Evolutionary conservation across 2,888 invertebrate species (phyloP), one percentile per base, ranked within the genome.

Genomic region (Lasioglossum villosulum): DNA sequence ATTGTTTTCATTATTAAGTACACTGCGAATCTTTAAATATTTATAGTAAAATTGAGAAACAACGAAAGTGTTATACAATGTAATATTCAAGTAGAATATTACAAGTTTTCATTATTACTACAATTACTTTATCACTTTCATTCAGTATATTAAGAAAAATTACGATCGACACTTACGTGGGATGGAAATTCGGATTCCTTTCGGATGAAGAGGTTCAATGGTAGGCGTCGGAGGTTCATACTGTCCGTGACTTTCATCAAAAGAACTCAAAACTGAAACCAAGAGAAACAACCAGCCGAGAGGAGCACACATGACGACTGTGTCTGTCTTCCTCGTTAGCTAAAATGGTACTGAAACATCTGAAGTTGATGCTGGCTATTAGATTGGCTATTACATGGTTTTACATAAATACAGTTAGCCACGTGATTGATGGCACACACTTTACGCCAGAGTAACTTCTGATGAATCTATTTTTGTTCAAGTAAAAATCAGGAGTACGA

Each of bases 161-260:
- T 19, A 23, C 23, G 6, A 52, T n/a, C n/a, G 3, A 8, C 37
- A 63, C 95, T 94, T 93, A 97, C 97, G 96, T 92, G 97, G 96
- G 66, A 97, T 96, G 0, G 97, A 96, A 0, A 97, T 96, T 74
- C 96, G 95, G 0, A 97, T 92, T 80, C 97, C 97, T 92, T 94
- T 96, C 0, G 97, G 97, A 88, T 95, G 95, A 52, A 96, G 95
- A 4, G 96, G 96, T 92, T 96, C 96, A 1, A 97, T 94, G 80
- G 95, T 96, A 0, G 97, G 86, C 10, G n/a, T 10, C 8, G 90
- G 88, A 59, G 90, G 90, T 0, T 19, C n/a, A 59, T 84, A 91
- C 71, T 34, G 59, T 0, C 72, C 68, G 1, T 19, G 23, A 16
- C 45, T 78, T 23, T 63, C 68, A 14, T 52, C 27, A 14, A 76